These are phyloP conservation scores for Stenichneumon culpator DNA, from an alignment of 2,888 invertebrate genomes.

Conservation along the genomic window DNA sequence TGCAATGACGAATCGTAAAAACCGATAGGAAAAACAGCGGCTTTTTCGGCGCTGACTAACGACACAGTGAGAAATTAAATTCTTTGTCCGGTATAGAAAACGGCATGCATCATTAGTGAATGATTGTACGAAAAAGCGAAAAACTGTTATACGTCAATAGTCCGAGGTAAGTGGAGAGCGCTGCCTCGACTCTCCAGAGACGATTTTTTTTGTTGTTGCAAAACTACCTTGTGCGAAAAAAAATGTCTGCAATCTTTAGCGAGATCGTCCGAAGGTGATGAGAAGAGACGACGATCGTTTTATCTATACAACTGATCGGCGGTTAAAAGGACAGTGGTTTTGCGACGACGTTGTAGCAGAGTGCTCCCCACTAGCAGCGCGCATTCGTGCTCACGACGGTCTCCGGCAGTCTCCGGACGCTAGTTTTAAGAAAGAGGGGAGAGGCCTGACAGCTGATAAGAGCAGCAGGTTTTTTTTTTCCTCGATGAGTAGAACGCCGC, in stretches of 20 bases:
- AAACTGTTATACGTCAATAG: constrained; percentile 29
- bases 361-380: not conserved
- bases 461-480: not conserved
- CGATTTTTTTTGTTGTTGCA: not conserved
- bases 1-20: not conserved
- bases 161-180: not conserved
- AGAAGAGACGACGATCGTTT: constrained; percentile 5
- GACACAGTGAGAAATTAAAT: not conserved
- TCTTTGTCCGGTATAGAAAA: not conserved
- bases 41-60: not conserved
- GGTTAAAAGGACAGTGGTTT: constrained; percentile 12
- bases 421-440: not conserved
- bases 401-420: not conserved
- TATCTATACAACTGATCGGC: constrained; percentile 13
- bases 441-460: constrained; percentile 59
- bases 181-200: not conserved
- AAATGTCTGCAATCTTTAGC: not conserved
- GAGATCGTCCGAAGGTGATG: not conserved
- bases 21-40: not conserved
- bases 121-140: constrained; percentile 18
- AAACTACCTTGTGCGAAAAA: constrained; percentile 7
- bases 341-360: constrained; percentile 12
- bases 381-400: constrained; percentile 25
- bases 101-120: constrained; percentile 11
- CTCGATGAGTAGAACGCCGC: not conserved